Evolutionary conservation across 2,797 vertebrate species (phyloP).

Genomic region (Lophotriccus pileatus): DNA sequence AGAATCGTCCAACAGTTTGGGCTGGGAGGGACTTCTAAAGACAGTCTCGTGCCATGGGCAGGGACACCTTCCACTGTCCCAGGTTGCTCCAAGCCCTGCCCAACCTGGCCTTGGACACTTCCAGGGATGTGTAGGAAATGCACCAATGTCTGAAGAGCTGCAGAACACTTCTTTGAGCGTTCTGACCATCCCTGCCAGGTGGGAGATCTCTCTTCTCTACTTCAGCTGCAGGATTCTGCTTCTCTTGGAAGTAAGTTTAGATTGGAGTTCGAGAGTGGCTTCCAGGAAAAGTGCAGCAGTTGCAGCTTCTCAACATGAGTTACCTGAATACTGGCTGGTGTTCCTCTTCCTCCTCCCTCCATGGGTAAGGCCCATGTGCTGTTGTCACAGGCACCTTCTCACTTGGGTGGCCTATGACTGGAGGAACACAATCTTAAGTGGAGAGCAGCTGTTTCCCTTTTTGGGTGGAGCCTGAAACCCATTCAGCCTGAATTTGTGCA

Average conservation of each 20-base stretch:
- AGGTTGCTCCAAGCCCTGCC: neutral
- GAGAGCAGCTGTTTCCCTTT: neutral
- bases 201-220: neutral
- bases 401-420: neutral
- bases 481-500: neutral
- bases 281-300: neutral
- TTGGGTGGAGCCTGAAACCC: neutral
- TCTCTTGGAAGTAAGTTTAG: neutral
- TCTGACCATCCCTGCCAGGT: fast-evolving
- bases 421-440: neutral
- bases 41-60: neutral
- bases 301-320: neutral
- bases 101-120: neutral
- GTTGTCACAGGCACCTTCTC: neutral
- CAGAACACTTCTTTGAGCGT: fast-evolving
- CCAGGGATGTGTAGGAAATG: neutral
- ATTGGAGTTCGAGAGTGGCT: neutral
- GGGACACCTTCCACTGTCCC: neutral
- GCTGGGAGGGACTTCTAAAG: neutral
- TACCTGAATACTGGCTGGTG: neutral
- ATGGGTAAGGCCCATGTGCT: neutral
- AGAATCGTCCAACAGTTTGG: neutral
- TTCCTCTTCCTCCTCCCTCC: neutral
- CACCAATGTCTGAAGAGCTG: neutral
- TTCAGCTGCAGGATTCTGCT: neutral